phyloP scores from a whole-genome alignment of 2,888 invertebrate species.

The Lucinisca nassula region DNA sequence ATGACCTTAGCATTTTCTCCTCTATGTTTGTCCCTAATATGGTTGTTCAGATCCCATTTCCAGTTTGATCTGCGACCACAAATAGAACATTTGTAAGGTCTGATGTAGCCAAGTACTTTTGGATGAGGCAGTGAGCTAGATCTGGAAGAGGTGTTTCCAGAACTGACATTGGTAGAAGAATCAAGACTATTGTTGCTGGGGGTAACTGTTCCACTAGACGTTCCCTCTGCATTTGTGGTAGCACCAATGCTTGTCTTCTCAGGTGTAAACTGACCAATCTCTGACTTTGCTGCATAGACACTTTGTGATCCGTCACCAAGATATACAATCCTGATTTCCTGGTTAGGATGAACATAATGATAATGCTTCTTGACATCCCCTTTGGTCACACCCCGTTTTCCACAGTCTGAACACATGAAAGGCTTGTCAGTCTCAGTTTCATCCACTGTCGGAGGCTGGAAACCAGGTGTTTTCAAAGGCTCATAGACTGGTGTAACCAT shows the following conservation, averaged over 20 bases:
- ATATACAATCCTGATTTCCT: slow-evolving; percentile 80
- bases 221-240: neutral
- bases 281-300: slow-evolving; percentile 51
- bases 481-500: too few species aligned
- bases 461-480: neutral
- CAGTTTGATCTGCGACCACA: slow-evolving; percentile 98
- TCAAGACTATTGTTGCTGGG: neutral
- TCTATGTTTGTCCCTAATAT: slow-evolving; percentile 90
- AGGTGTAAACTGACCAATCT: slow-evolving; percentile 14
- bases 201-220: neutral
- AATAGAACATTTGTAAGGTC: slow-evolving; percentile 97
- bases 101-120: slow-evolving; percentile 80
- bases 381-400: slow-evolving; percentile 78
- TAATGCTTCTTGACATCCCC: slow-evolving; percentile 84
- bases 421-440: slow-evolving; percentile 64
- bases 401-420: slow-evolving; percentile 83
- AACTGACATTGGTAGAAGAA: neutral
- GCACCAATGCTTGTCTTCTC: neutral
- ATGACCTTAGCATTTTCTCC: slow-evolving; percentile 77
- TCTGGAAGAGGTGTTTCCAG: slow-evolving; percentile 42
- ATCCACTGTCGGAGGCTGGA: neutral
- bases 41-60: slow-evolving; percentile 99
- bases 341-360: slow-evolving; percentile 82
- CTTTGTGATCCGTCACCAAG: slow-evolving; percentile 75
- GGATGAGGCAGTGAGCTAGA: slow-evolving; percentile 49